Evolutionary conservation across 1,140 invertebrate species (phyloP), one percentile per base, ranked within the genome.

Genomic region (Drosophila serrata): DNA sequence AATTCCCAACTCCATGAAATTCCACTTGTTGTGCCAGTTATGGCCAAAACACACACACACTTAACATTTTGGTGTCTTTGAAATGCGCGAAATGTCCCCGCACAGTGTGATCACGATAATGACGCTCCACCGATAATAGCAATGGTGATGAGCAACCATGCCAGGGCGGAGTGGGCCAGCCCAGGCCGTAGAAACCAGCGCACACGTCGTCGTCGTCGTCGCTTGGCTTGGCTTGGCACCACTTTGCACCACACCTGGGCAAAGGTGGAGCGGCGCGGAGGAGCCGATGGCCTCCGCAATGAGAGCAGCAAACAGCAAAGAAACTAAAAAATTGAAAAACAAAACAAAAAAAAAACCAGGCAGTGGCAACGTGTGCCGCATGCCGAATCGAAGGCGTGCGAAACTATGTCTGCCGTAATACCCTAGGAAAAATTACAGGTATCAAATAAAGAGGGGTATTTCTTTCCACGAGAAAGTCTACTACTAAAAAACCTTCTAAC

Each of bases 311-410:
- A 61, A 46, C 64, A 75, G 43, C 67, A 67, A 67, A 67, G 43
- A 48, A 35, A 55, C 51, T 37, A 15, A 55, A 53, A 55, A 53
- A 43, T 19, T n/a, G n/a, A n/a, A 4, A 24, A 24, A 48, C 24
- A 46, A 27, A 48, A 46, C 13, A 31, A 49, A 51, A 17, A 24
- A 33, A 19, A 24, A 45, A 39, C 39, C 43, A 42, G 37, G 45
- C 43, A 81, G 51, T 58, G 48, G 46, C 77, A 81, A 90, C 85
- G 84, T 88, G 84, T 72, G 81, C 49, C 78, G 84, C 84, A 88
- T 88, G 81, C 77, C 70, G 82, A 90, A 73, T 85, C 56, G 79
- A 69, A 81, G 84, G 85, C 84, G 84, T 88, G 84, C 84, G 84
- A 88, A 88, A 88, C 80, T 80, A 84, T 77, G 74, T 49, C 57